These are phyloP conservation scores for Andricus curvator DNA, from an alignment of 2,888 invertebrate species.

Conservation along the genomic window DNA sequence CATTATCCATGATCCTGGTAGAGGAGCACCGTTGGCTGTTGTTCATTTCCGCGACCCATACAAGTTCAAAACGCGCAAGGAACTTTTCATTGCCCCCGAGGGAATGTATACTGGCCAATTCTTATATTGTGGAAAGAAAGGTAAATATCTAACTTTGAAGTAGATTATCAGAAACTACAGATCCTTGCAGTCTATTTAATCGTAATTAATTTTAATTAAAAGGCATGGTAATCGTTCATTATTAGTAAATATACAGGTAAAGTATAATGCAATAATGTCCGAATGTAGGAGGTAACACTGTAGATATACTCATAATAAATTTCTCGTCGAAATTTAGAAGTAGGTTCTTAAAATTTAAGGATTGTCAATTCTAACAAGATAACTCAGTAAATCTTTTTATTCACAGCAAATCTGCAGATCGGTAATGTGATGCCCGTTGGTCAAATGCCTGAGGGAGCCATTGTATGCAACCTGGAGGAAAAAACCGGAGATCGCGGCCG, in stretches of 20 bases:
- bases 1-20: constrained; percentile 98
- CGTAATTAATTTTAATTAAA: too few species aligned
- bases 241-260: too few species aligned
- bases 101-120: constrained; percentile 99
- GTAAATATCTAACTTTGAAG: constrained; percentile 77
- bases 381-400: neutral
- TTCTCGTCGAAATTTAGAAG: too few species aligned
- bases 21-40: constrained; percentile 98
- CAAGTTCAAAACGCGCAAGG: constrained; percentile 97
- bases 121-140: constrained; percentile 99
- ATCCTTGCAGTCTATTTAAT: too few species aligned
- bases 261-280: too few species aligned
- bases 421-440: constrained; percentile 99
- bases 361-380: too few species aligned
- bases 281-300: too few species aligned
- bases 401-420: constrained; percentile 84
- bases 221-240: too few species aligned
- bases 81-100: constrained; percentile 98
- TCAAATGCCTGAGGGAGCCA: constrained; percentile 99
- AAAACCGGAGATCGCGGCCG: constrained; percentile 99
- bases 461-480: constrained; percentile 99
- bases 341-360: too few species aligned
- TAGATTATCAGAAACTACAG: too few species aligned
- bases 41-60: constrained; percentile 99
- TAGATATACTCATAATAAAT: too few species aligned